Evolutionary conservation across 2,797 vertebrate species (phyloP).

Genomic region (Vespertilio murinus): DNA sequence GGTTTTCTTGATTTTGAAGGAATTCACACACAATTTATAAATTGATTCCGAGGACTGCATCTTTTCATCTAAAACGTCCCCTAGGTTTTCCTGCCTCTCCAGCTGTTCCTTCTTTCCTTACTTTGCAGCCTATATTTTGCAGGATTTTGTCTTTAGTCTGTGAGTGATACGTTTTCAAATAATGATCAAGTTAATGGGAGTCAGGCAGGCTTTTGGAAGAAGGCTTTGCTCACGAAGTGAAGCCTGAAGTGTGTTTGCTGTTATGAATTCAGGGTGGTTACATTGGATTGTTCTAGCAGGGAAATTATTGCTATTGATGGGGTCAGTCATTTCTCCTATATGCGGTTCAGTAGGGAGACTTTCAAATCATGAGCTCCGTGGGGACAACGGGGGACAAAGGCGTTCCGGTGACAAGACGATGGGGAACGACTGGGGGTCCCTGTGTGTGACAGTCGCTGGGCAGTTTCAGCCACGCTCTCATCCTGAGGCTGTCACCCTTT

Average conservation of each 20-base stretch:
- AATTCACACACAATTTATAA: background rate
- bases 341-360: background rate
- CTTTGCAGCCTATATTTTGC: background rate
- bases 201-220: background rate
- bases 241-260: background rate
- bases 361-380: background rate
- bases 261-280: background rate
- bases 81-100: background rate
- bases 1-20: background rate
- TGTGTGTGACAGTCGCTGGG: background rate
- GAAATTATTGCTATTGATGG: constrained; percentile 23
- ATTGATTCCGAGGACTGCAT: no score
- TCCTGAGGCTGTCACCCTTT: background rate
- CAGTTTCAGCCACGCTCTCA: background rate
- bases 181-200: background rate
- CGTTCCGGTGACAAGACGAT: background rate
- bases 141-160: constrained; percentile 17
- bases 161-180: constrained; percentile 23
- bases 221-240: constrained; percentile 3
- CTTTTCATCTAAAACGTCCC: background rate
- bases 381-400: background rate
- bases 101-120: background rate
- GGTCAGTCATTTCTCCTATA: background rate
- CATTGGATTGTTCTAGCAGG: background rate
- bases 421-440: background rate